Base-by-base conservation (phyloP, 2,888 invertebrate species). In the Rutpela maculata region DNA sequence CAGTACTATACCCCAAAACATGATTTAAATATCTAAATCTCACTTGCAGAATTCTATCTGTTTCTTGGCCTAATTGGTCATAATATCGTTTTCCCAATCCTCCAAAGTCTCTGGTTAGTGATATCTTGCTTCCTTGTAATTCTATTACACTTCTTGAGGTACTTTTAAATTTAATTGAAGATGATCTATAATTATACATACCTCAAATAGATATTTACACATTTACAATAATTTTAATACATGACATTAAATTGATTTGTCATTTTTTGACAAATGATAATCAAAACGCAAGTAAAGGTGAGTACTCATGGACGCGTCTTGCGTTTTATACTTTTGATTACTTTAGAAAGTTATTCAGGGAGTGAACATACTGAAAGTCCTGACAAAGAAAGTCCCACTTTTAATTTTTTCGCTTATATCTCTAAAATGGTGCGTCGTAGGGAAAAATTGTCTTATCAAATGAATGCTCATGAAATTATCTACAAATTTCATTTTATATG, bases 11-110 rank as follows among this genome's bases (percentile, higher is more conserved):
- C n/a, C n/a, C n/a, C 0, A 35, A 35, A 59, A 59, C 12, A 18
- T 59, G 2, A 59, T 59, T 59, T 59, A 18, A 62, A 68, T 60
- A 56, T 11, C 11, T 12, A 11, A 65, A 22, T 22, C 62, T 78
- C 77, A 87, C 87, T 83, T 87, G 87, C 18, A 85, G 80, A 55
- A 88, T 84, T 84, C 87, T 87, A 74, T 88, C 86, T 65, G 82
- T 77, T 50, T 85, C 79, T 26, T 75, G 66, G 10, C 80, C 81
- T 56, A 87, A 72, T 35, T 75, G 80, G 1, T 85, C 81, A 66
- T 84, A 86, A 70, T 83, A 88, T 55, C 84, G 81, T 18, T 66
- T 74, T 6, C 88, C 88, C 17, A 88, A 75, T 31, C 88, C 88
- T 9, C 84, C 84, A 78, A 84, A 84, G 15, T 78, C 74, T 10